Evolutionary conservation across 2,888 invertebrate genomes (phyloP).

Genomic region (Drosophila prolongata): DNA sequence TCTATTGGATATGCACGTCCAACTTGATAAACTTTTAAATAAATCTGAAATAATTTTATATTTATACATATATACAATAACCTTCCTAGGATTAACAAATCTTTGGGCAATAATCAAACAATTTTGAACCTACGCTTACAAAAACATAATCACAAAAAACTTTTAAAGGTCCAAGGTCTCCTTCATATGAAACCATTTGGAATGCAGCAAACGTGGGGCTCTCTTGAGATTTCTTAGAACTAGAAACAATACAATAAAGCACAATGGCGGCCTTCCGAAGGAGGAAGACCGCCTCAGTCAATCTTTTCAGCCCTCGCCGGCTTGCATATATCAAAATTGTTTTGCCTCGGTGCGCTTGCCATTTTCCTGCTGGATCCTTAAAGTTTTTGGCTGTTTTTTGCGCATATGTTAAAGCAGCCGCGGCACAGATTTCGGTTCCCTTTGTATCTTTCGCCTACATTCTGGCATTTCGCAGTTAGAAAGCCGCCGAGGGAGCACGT

Average conservation of each 20-base stretch:
- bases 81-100: too few relatives aligned
- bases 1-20: too few relatives aligned
- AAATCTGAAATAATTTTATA: too few relatives aligned
- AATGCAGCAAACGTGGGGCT: conserved; percentile 26
- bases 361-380: conserved; percentile 37
- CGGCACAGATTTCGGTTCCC: conserved; percentile 52
- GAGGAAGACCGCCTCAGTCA: conserved; percentile 7
- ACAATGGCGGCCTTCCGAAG: conserved; percentile 18
- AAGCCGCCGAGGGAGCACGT: conserved; percentile 63
- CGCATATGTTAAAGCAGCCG: conserved; percentile 49
- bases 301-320: neutral
- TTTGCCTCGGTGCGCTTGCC: conserved; percentile 31
- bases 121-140: neutral
- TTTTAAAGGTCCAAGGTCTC: neutral
- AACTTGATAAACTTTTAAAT: too few relatives aligned
- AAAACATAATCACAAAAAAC: neutral
- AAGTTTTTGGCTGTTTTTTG: conserved; percentile 17
- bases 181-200: conserved; percentile 5
- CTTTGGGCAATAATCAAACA: neutral
- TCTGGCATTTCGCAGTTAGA: conserved; percentile 67
- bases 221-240: conserved; percentile 48
- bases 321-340: conserved; percentile 41
- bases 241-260: conserved; percentile 59
- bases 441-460: conserved; percentile 30
- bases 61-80: too few relatives aligned